Evolutionary conservation across 2,888 invertebrate genomes (phyloP).

Genomic region (Drosophila villosipedis): DNA sequence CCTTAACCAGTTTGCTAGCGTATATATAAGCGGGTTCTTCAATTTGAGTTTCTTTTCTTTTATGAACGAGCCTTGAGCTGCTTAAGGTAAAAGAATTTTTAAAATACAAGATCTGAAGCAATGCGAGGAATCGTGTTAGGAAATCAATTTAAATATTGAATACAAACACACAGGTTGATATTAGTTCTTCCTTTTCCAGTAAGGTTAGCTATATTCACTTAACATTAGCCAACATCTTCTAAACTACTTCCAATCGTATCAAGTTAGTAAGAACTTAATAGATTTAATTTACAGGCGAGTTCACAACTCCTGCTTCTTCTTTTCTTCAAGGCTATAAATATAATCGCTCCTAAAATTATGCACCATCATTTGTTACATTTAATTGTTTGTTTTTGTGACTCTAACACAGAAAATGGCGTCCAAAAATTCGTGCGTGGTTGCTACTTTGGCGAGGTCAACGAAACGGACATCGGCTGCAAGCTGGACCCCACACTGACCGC

Average conservation of each 20-base stretch:
- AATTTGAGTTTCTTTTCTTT: neutral
- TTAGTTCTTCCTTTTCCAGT: neutral
- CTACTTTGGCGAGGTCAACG: constrained; percentile 81
- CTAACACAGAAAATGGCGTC: constrained; percentile 70
- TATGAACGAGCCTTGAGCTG: neutral
- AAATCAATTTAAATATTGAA: neutral
- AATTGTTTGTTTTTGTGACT: constrained; percentile 30
- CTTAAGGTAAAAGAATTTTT: neutral
- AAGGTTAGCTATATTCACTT: neutral
- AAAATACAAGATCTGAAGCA: neutral
- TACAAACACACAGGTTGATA: neutral
- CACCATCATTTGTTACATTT: constrained; percentile 22
- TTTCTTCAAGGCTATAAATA: neutral
- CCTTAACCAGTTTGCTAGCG: neutral
- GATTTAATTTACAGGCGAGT: neutral
- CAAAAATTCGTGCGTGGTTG: constrained; percentile 75
- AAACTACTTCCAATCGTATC: neutral
- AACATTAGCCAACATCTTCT: accelerated
- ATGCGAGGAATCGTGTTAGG: neutral
- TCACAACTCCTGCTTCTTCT: neutral
- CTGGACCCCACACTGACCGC: constrained; percentile 72
- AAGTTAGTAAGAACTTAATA: neutral
- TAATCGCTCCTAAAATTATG: constrained; percentile 59
- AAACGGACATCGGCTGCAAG: constrained; percentile 75
- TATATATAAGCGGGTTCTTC: neutral